Evolutionary conservation across 2,888 invertebrate genomes (phyloP).

Genomic region (Aphidoletes aphidimyza): DNA sequence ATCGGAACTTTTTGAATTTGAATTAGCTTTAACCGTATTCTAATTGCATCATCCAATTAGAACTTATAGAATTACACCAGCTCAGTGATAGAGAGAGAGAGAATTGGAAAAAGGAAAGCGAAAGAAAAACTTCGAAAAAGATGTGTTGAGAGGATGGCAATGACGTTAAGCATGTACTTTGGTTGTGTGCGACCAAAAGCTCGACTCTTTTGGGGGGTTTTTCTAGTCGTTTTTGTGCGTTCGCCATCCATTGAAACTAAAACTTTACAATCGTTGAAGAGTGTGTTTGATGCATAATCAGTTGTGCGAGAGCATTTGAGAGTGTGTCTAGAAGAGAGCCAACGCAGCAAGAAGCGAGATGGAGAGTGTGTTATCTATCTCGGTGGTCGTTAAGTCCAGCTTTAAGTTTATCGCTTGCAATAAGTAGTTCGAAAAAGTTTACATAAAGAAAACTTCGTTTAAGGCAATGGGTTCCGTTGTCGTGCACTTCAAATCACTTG

Average conservation of each 20-base stretch:
- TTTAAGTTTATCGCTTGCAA: conserved; percentile 27
- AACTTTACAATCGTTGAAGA: background rate
- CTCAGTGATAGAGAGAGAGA: background rate
- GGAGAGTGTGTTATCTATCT: conserved; percentile 17
- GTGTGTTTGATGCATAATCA: conserved; percentile 47
- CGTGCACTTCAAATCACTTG: conserved; percentile 19
- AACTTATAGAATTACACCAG: conserved; percentile 41
- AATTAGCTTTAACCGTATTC: conserved; percentile 46
- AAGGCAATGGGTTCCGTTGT: background rate
- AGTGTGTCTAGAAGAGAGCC: background rate
- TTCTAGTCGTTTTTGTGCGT: background rate
- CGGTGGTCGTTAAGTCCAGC: conserved; percentile 45
- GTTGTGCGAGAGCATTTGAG: background rate
- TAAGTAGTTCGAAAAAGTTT: conserved; percentile 47
- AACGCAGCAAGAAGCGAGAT: background rate
- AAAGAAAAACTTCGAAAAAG: background rate
- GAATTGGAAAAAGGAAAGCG: no score
- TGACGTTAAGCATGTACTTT: background rate
- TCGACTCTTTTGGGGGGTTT: conserved; percentile 5
- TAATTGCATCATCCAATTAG: conserved; percentile 51
- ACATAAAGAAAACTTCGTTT: conserved; percentile 35
- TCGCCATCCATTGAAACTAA: conserved; percentile 2
- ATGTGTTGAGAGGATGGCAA: conserved; percentile 37
- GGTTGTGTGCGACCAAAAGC: background rate
- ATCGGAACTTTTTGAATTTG: conserved; percentile 48